Evolutionary conservation across 2,797 vertebrate species (phyloP), one percentile per base, ranked within the genome.

Genomic region (Limosa lapponica): DNA sequence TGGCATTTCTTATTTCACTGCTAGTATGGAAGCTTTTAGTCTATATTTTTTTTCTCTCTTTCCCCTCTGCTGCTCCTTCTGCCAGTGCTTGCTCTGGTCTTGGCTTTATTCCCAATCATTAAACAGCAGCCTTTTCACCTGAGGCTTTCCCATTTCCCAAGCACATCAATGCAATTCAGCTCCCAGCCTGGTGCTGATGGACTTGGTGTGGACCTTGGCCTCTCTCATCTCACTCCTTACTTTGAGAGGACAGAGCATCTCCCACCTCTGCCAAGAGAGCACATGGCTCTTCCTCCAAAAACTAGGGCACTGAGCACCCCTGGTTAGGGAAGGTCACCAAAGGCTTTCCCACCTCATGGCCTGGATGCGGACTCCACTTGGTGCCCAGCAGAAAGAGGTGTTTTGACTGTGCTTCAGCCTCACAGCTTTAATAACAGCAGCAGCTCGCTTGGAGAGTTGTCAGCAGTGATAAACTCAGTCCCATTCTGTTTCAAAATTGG

Each of bases 401-500:
- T 72, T 93, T 82, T 25, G 44, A 32, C 9, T 0, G 11, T 32
- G n/a, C 36, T 72, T 83, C 22, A 71, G 39, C 30, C 62, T 86
- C 70, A 9, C 0, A 0, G 43, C 32, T 90, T 82, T 73, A 66
- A 43, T 39, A 32, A 41, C 24, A 43, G 37, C 57, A 75, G 85
- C 43, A 30, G 72, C 28, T 83, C 1, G 0, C 43, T 11, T 49
- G 69, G 59, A 77, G 70, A 84, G 11, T 5, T 91, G 89, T 90
- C 94, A 87, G 64, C 0, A 1, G 37, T 90, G 59, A 94, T 57
- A 64, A 82, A 90, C 44, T 59, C 37, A 0, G 59, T 30, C 57
- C 74, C 44, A 39, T 39, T 80, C 64, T 52, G 7, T 67, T 91
- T 95, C 55, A 89, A 90, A 95, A 95, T 36, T 80, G 77, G 66